phyloP scores from a whole-genome alignment of 2,797 vertebrate genomes.

The Anableps anableps region DNA sequence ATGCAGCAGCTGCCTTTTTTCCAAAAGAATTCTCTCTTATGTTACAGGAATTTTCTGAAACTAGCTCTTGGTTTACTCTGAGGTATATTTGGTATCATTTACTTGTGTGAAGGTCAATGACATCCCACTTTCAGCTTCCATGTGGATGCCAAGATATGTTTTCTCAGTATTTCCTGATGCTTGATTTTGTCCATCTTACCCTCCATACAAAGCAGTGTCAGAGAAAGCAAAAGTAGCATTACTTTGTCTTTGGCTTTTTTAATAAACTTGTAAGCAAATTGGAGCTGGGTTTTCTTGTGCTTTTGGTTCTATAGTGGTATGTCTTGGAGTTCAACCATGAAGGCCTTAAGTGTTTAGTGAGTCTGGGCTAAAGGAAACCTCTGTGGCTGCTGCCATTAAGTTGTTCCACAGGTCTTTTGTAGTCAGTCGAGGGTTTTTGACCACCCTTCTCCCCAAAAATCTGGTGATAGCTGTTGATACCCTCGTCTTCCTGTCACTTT shows the following conservation, averaged over 20 bases:
- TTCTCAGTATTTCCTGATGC: not conserved
- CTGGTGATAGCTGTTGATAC: not conserved
- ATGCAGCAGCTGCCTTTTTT: not conserved
- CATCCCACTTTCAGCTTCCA: not conserved
- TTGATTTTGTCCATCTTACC: too few relatives aligned
- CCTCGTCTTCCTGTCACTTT: not conserved
- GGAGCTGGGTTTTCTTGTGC: too few relatives aligned
- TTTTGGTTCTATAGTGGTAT: too few relatives aligned
- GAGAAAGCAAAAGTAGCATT: too few relatives aligned
- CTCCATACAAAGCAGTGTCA: too few relatives aligned
- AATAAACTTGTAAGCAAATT: too few relatives aligned
- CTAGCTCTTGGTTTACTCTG: not conserved
- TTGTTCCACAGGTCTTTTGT: not conserved
- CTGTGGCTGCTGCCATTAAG: not conserved
- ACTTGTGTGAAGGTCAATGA: not conserved
- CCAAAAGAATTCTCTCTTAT: not conserved
- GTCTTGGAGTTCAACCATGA: too few relatives aligned
- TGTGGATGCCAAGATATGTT: not conserved
- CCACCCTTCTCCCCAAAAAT: not conserved
- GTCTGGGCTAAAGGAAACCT: not conserved
- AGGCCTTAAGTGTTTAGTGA: not conserved
- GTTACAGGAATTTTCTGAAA: not conserved
- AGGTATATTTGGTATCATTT: not conserved
- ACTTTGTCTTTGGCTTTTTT: not conserved
- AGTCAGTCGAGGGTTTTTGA: not conserved